Evolutionary conservation across 2,797 vertebrate genomes (phyloP), one percentile per base, ranked within the genome.

Genomic region (Phataginus tetradactyla): DNA sequence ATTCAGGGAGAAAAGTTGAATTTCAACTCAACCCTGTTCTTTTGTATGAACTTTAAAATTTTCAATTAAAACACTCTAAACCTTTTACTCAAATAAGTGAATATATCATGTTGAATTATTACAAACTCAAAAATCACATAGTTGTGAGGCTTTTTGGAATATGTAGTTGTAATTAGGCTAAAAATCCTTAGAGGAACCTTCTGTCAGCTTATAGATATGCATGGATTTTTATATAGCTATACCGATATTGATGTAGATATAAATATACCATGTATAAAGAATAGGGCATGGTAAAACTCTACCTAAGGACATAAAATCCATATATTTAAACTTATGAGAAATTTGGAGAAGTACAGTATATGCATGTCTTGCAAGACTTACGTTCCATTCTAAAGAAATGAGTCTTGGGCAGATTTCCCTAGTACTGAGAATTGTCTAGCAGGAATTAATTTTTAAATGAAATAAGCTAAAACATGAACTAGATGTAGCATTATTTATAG

Each of bases 401-500:
- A 59, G 80, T 95, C 27, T 97, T 97, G 75, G 78, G 96, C 78
- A 97, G 66, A 71, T 95, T 83, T 59, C 18, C 79, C 91, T 83
- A 86, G 27, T 88, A 91, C 37, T 21, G 13, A 80, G 57, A 81
- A 66, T 39, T 90, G 64, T 93, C 94, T 95, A 96, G 85, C 1
- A 96, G n/a, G 49, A 96, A 85, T 27, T 96, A 95, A 92, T 94
- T 96, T 95, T 98, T 95, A 97, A 96, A 2, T 86, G 77, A 97
- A 98, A 97, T 87, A 92, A 96, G 83, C 27, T 95, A 71, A 97
- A 96, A 86, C 45, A 90, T 37, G 37, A 91, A 84, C 97, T 59
- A 96, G 77, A 97, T 96, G 12, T 32, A 93, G 18, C 39, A 84
- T 66, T 84, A 69, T 81, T 91, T 97, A 96, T 29, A 68, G 63